These are phyloP conservation scores for Syngnathus scovelli DNA, from an alignment of 2,113 vertebrate genomes.

Conservation along the genomic window DNA sequence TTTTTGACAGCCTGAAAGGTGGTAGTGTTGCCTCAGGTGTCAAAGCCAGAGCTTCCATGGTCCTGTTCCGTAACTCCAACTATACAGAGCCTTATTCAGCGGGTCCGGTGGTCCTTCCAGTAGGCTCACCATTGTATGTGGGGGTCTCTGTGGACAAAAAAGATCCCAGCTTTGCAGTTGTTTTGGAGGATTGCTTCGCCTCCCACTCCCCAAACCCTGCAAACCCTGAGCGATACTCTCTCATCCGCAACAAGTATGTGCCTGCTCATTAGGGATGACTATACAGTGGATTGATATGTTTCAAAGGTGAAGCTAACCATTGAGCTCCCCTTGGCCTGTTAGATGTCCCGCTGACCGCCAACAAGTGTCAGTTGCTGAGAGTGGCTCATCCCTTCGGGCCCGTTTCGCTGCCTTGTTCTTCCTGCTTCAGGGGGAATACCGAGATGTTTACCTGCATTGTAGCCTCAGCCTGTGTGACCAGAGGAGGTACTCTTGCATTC, in stretches of 20 bases:
- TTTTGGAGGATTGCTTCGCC: slow-evolving; percentile 59
- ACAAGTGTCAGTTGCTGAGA: slow-evolving; percentile 51
- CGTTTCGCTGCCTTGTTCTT: slow-evolving; percentile 50
- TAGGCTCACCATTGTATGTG: slow-evolving; percentile 53
- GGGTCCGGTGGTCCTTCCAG: slow-evolving; percentile 31
- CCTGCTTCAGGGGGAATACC: slow-evolving; percentile 19
- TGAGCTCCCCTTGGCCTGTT: background rate
- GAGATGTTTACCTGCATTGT: slow-evolving; percentile 43
- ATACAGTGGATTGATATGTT: background rate
- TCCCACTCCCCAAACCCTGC: slow-evolving; percentile 33
- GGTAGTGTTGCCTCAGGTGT: slow-evolving; percentile 29
- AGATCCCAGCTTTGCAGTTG: slow-evolving; percentile 36
- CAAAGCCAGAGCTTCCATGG: slow-evolving; percentile 39
- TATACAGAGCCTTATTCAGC: slow-evolving; percentile 41
- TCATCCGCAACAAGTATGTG: slow-evolving; percentile 59
- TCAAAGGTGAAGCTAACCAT: slow-evolving; percentile 9
- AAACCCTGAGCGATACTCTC: slow-evolving; percentile 18
- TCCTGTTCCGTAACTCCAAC: slow-evolving; percentile 39
- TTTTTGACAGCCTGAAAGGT: slow-evolving; percentile 20
- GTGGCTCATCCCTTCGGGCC: slow-evolving; percentile 38
- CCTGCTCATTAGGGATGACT: slow-evolving; percentile 40
- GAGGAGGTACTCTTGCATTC: slow-evolving; percentile 13
- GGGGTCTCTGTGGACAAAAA: slow-evolving; percentile 32
- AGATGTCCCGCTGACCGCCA: slow-evolving; percentile 49
- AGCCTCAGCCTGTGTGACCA: slow-evolving; percentile 41